Evolutionary conservation across 2,888 invertebrate genomes (phyloP).

Genomic region (Euzophera pinguis): DNA sequence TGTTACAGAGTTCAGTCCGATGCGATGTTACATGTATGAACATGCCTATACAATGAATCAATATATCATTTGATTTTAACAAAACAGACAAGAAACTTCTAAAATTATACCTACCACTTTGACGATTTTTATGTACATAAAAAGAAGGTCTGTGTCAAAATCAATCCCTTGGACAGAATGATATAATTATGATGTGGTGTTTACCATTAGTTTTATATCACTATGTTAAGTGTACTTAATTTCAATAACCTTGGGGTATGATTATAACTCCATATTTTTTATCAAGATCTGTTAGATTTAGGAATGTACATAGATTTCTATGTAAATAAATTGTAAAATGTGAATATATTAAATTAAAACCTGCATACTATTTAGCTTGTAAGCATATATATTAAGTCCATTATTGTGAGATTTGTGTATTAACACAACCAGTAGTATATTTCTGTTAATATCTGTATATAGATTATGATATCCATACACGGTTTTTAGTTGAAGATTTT

Average conservation of each 20-base stretch:
- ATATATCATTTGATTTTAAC: too few species aligned
- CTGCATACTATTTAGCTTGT: slow-evolving; percentile 29
- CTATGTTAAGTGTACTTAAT: slow-evolving; percentile 16
- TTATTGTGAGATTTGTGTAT: slow-evolving; percentile 13
- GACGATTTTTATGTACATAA: not conserved
- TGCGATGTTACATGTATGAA: too few species aligned
- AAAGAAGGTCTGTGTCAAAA: not conserved
- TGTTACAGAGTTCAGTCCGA: too few species aligned
- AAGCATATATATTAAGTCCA: slow-evolving; percentile 14
- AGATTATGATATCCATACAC: not conserved
- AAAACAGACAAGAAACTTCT: too few species aligned
- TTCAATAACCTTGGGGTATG: slow-evolving; percentile 20
- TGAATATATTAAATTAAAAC: slow-evolving; percentile 33
- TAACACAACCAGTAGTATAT: slow-evolving; percentile 15
- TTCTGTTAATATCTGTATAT: not conserved
- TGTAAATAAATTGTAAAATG: slow-evolving; percentile 57
- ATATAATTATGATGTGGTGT: slow-evolving; percentile 46
- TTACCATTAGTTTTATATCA: slow-evolving; percentile 56
- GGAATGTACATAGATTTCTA: slow-evolving; percentile 49
- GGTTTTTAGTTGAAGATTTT: not conserved
- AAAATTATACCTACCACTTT: not conserved
- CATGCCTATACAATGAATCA: too few species aligned
- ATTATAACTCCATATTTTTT: slow-evolving; percentile 32
- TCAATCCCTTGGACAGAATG: slow-evolving; percentile 3
- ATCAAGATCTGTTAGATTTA: slow-evolving; percentile 57